Percentiles rank a stretch among this genome's conserved stretches.
phyloP scores from a whole-genome alignment of 2,888 invertebrate species.

The Deilephila porcellus region DNA sequence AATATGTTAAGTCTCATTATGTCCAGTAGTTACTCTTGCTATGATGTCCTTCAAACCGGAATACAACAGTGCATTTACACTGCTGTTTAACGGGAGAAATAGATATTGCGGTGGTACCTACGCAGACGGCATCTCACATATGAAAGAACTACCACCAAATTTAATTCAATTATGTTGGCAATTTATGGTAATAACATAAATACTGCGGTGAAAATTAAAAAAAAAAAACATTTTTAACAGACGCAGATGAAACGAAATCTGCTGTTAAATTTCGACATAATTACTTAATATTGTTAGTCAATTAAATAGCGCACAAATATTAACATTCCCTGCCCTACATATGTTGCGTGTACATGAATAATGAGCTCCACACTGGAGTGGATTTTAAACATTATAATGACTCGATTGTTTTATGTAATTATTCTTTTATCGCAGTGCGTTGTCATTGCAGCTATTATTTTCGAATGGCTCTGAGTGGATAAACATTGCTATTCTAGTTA shows the following conservation, averaged over 20 bases:
- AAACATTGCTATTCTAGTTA: neutral
- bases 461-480: neutral
- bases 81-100: no score
- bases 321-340: neutral
- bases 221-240: neutral
- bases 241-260: neutral
- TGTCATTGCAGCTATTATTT: neutral
- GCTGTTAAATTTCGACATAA: neutral
- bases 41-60: no score
- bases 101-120: no score
- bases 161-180: neutral
- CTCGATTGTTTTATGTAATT: slow-evolving; percentile 18
- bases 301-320: slow-evolving; percentile 3
- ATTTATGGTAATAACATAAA: neutral
- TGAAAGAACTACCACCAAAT: neutral
- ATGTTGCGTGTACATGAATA: neutral
- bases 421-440: neutral
- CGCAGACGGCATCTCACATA: no score
- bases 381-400: slow-evolving; percentile 20
- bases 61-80: no score
- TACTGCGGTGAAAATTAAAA: neutral
- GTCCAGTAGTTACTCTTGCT: no score
- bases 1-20: no score
- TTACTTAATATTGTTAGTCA: neutral
- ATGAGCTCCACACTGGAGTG: slow-evolving; percentile 7